These are phyloP conservation scores for Sturmia bella DNA, from an alignment of 2,888 invertebrate species.

Conservation along the genomic window DNA sequence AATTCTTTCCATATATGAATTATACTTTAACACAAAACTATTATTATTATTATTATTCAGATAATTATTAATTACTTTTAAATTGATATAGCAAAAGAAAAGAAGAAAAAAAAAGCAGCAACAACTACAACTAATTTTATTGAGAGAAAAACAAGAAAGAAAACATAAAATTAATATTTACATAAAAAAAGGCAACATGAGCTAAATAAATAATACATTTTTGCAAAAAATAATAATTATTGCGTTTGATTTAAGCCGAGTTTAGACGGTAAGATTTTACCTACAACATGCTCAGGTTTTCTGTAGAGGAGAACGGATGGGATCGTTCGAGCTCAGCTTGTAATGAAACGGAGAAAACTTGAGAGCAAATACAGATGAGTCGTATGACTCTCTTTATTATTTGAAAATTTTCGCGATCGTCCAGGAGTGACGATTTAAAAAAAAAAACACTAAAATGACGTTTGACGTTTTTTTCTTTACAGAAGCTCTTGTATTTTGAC, in stretches of 20 bases:
- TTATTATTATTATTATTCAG: slow-evolving; percentile 58
- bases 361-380: too few species aligned
- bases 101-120: slow-evolving; percentile 56
- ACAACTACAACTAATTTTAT: slow-evolving; percentile 71
- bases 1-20: slow-evolving; percentile 61
- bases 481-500: too few species aligned
- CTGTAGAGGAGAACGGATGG: too few species aligned
- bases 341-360: too few species aligned
- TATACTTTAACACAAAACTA: slow-evolving; percentile 59
- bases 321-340: too few species aligned
- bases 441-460: too few species aligned
- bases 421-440: too few species aligned
- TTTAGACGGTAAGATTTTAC: too few species aligned
- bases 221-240: slow-evolving; percentile 38
- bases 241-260: neutral
- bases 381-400: too few species aligned
- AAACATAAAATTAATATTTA: slow-evolving; percentile 62
- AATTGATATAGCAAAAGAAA: slow-evolving; percentile 71
- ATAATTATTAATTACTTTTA: slow-evolving; percentile 73
- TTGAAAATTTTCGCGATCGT: too few species aligned
- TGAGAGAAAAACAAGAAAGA: slow-evolving; percentile 59
- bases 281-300: too few species aligned
- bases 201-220: slow-evolving; percentile 72
- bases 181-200: slow-evolving; percentile 71
- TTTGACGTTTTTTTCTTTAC: too few species aligned